A percentile compares a stretch with the other conserved stretches of the same genome.
phyloP scores from a whole-genome alignment of 1,140 invertebrate species.

The Eriosoma lanigerum region DNA sequence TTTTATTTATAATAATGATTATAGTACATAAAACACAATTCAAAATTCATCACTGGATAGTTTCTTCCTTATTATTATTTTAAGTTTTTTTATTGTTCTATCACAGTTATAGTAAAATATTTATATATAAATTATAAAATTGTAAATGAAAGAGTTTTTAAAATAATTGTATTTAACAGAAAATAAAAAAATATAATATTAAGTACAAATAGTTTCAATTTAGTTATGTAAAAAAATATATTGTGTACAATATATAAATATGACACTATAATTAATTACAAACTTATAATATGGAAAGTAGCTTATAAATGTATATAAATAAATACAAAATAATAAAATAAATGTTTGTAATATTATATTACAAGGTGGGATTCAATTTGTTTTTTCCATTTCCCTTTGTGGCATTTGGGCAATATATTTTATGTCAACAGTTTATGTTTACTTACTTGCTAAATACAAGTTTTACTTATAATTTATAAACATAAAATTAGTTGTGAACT shows the following conservation, averaged over 20 bases:
- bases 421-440: background rate
- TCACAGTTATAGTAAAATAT: no score
- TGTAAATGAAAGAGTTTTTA: no score
- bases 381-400: background rate
- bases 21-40: no score
- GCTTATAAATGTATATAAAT: background rate
- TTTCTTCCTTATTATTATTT: no score
- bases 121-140: no score
- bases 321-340: no score
- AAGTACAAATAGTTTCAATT: background rate
- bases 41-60: no score
- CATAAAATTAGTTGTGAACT: background rate
- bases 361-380: background rate
- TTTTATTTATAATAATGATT: no score
- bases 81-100: no score
- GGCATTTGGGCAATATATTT: background rate
- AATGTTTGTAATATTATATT: background rate
- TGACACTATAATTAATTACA: background rate
- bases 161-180: no score
- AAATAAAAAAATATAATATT: background rate
- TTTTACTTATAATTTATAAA: background rate
- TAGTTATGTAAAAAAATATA: background rate
- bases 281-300: background rate
- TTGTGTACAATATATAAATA: background rate
- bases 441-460: background rate